Evolutionary conservation across 2,113 vertebrate genomes (phyloP).

Genomic region (Zeus faber): DNA sequence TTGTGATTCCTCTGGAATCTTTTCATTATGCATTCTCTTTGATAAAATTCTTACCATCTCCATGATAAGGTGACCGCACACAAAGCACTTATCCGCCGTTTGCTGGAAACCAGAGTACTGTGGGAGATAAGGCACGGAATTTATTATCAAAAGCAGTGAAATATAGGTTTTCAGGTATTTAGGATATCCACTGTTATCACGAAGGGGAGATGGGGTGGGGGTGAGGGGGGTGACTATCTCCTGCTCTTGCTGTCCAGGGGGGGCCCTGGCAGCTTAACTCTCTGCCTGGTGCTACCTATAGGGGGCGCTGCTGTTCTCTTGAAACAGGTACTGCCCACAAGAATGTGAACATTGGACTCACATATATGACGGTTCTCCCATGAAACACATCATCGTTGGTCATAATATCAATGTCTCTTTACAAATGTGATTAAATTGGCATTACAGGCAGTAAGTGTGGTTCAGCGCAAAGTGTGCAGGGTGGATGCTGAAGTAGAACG

Average conservation of each 20-base stretch:
- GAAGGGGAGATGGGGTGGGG: too few relatives aligned
- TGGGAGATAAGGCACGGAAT: not conserved
- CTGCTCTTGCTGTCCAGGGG: too few relatives aligned
- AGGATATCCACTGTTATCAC: not conserved
- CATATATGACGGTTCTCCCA: not conserved
- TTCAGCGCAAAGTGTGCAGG: too few relatives aligned
- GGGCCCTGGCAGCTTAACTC: too few relatives aligned
- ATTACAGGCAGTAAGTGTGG: too few relatives aligned
- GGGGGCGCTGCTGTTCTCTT: slow-evolving; percentile 47
- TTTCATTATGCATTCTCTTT: not conserved
- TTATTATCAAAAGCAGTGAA: not conserved
- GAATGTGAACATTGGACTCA: not conserved
- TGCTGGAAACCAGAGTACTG: slow-evolving; percentile 99
- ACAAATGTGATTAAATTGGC: too few relatives aligned
- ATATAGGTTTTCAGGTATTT: not conserved
- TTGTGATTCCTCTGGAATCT: not conserved
- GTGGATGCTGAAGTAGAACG: too few relatives aligned
- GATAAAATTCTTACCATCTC: slow-evolving; percentile 88
- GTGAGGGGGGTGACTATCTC: too few relatives aligned
- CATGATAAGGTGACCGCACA: slow-evolving; percentile 99
- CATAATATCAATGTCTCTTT: too few relatives aligned
- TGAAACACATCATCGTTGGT: too few relatives aligned
- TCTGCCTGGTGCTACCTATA: too few relatives aligned
- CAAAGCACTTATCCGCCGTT: slow-evolving; percentile 97
- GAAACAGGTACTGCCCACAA: not conserved